Evolutionary conservation across 2,888 invertebrate genomes (phyloP).

Genomic region (Macaria liturata): DNA sequence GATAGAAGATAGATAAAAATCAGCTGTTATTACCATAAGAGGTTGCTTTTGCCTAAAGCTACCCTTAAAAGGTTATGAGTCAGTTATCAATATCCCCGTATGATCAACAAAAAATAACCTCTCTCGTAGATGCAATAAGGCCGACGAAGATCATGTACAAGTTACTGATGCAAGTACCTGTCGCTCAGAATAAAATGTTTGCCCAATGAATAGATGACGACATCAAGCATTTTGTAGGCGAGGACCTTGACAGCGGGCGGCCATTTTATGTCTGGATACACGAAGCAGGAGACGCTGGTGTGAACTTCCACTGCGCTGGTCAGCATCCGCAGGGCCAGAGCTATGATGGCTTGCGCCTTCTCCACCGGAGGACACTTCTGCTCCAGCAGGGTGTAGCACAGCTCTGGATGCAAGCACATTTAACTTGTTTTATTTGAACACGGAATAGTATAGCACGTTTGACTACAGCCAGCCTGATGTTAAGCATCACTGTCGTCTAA

Average conservation of each 20-base stretch:
- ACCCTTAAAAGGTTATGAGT: no score
- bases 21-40: no score
- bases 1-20: no score
- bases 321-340: conserved; percentile 53
- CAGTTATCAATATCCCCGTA: no score
- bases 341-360: conserved; percentile 57
- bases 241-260: conserved; percentile 48
- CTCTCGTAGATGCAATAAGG: no score
- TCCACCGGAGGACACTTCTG: conserved; percentile 63
- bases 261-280: conserved; percentile 63
- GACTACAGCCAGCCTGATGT: no score
- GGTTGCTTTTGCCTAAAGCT: no score
- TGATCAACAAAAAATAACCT: no score
- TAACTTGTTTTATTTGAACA: no score
- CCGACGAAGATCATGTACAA: no score
- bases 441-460: no score
- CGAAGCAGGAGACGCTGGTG: conserved; percentile 46
- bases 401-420: conserved; percentile 42
- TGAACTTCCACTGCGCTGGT: conserved; percentile 44
- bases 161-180: conserved; percentile 43
- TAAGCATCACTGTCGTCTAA: no score
- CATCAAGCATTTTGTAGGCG: conserved; percentile 51
- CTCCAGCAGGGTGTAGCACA: conserved; percentile 56
- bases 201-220: conserved; percentile 51
- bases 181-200: conserved; percentile 57